Base-by-base conservation (phyloP, 2,888 invertebrate species). In the Philereme transversata region DNA sequence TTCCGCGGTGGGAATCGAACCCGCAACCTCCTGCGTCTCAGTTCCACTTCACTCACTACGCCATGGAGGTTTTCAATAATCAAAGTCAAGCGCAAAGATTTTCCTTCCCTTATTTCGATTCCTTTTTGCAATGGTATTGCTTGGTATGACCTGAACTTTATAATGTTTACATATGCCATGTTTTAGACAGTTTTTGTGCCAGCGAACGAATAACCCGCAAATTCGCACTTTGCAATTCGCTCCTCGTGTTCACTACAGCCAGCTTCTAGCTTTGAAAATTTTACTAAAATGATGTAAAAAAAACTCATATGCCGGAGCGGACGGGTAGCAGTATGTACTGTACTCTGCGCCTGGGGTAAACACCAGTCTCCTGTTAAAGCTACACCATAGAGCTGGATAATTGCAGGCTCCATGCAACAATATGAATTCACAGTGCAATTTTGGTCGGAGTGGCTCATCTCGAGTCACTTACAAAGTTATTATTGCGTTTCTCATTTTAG, bases 201-300 rank as follows among this genome's bases (percentile, higher is more conserved):
- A n/a, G n/a, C n/a, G n/a, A n/a, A n/a, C n/a, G n/a, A n/a, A n/a
- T n/a, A n/a, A n/a, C 22, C 22, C 22, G 3, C 22, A 22, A 22
- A 1, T 22, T 22, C 22, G 22, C 1, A 22, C 5, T 36, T 40
- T 6, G 8, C 3, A 40, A 6, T 5, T 6, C 22, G 43, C 52
- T 58, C 9, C 10, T 34, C 11, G 7, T n/a, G 9, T 5, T 6
- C 9, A 47, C 22, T 36, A 33, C 3, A 36, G 8, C 48, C 11
- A 49, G 48, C 10, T 9, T 48, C 43, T 59, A 78, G 72, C 87
- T 88, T 88, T 89, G 86, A 88, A 89, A 90, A 84, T 83, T 83
- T 84, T 81, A 79, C 74, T 72, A 76, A 83, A 90, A 90, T 87
- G 85, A 88, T 85, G 85, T 85, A 82, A 87, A 22, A n/a, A 22